Evolutionary conservation across 2,797 vertebrate species (phyloP), one percentile per base, ranked within the genome.

Genomic region (Fundulus diaphanus): DNA sequence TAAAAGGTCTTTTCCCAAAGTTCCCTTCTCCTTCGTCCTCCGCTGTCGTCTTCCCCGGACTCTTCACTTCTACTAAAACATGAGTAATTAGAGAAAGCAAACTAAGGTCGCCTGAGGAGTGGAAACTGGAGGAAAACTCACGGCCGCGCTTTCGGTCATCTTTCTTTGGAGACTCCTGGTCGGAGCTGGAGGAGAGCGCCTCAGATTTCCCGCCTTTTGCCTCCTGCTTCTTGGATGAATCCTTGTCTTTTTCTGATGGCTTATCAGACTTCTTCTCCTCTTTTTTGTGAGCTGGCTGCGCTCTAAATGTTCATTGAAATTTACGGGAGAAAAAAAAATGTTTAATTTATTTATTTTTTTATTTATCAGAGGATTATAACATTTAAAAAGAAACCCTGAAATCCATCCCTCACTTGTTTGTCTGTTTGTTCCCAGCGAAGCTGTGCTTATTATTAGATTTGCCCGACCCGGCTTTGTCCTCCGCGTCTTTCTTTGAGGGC

Each of bases 211-310:
- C 94, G 70, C 95, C 94, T 95, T 96, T 99, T 72, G 89, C 79
- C 68, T 99, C 97, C 54, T 87, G 91, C 91, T 98, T 98, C 92
- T 97, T 98, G 73, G 83, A 84, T 13, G 76, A 3, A 65, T 99
- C 97, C 90, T 98, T 99, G 82, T 99, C 97, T 88, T 98, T 99
- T 78, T 98, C 98, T 71, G 96, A 95, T 1, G 91, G 90, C 87
- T 98, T 98, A n/a, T 98, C 97, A n/a, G 93, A 94, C 79, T 98
- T 97, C 88, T 98, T 99, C 59, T 99, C 98, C 76, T 99, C 97
- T 86, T 98, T 99, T 93, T 98, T 99, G 77, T 95, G 90, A 73
- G 94, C 95, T 0, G 89, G 87, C 61, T 90, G 95, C 68, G 91
- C 91, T 95, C 98, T 99, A 84, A 24, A 40, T 18, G 4, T 48